Evolutionary conservation across 2,888 invertebrate genomes (phyloP).

Genomic region (Acanthosepion lycidas): DNA sequence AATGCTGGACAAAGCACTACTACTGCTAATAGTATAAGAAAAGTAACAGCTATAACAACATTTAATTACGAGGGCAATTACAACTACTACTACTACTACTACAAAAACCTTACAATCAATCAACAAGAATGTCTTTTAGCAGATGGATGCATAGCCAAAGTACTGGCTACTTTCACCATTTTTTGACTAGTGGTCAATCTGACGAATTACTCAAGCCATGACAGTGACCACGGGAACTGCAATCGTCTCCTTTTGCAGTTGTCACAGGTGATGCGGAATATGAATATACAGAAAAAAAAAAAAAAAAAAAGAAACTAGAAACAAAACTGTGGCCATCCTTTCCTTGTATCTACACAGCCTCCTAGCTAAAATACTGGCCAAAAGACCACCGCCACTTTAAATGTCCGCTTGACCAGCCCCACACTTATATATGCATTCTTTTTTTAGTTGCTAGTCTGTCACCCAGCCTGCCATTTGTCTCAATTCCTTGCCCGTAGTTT

Average conservation of each 20-base stretch:
- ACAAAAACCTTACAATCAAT: not conserved
- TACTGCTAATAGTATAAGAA: not conserved
- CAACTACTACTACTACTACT: not conserved
- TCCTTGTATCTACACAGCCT: not conserved
- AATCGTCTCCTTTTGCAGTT: not conserved
- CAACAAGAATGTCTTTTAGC: not conserved
- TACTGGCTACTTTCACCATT: not conserved
- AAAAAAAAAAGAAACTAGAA: too few relatives aligned
- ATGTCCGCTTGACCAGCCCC: not conserved
- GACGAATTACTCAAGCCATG: constrained; percentile 35
- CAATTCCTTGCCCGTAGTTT: not conserved
- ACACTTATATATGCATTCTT: constrained; percentile 34
- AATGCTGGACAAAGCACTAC: not conserved
- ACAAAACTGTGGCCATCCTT: not conserved
- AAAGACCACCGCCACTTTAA: not conserved
- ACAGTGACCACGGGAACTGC: not conserved
- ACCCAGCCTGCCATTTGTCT: constrained; percentile 3
- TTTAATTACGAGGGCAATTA: not conserved
- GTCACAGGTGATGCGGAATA: not conserved
- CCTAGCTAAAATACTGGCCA: not conserved
- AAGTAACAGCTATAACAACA: not conserved
- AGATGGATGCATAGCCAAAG: not conserved
- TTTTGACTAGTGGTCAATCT: not conserved
- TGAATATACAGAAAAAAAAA: too few relatives aligned
- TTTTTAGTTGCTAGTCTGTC: not conserved